Evolutionary conservation across 2,797 vertebrate species (phyloP), one percentile per base, ranked within the genome.

Genomic region (Rousettus madagascariensis): DNA sequence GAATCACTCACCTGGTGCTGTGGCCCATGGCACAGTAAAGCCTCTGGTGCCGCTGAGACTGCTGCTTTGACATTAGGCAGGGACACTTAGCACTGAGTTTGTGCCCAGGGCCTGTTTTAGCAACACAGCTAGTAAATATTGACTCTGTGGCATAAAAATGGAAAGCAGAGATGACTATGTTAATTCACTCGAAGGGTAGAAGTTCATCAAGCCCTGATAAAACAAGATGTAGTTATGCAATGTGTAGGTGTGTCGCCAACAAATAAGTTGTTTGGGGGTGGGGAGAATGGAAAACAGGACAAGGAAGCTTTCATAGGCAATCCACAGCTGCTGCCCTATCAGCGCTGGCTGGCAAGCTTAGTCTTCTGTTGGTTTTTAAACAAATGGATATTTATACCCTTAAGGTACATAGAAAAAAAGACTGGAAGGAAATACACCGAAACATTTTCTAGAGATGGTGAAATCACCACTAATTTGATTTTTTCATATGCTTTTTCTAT

Each of bases 111-210:
- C 95, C 93, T 97, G 75, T 93, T 97, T 94, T 95, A 95, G 93
- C 95, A 96, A 94, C 51, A 84, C 55, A 66, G 36, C 88, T 94
- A 82, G 86, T 97, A 97, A 98, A 97, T 98, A 98, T 98, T 98
- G 98, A 96, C 97, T 95, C 61, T 94, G 92, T 46, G 51, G 89
- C 93, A 93, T 75, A 77, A 97, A 96, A 97, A 95, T 87, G 93
- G 95, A 97, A 96, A 98, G 90, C 77, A 91, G 91, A 98, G 98
- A 98, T 97, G 98, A 97, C 77, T 20, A 8, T 22, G 9, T 46
- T 94, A 61, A 82, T 93, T 88, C 86, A 51, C 86, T 68, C 43
- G 2, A 57, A 94, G 94, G 93, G 86, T 86, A 95, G 97, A 95
- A 95, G 90, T 90, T 90, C 96, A 80, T 87, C 77, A 92, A 59